Evolutionary conservation across 1,140 invertebrate genomes (phyloP).

Genomic region (Hestina assimilis): DNA sequence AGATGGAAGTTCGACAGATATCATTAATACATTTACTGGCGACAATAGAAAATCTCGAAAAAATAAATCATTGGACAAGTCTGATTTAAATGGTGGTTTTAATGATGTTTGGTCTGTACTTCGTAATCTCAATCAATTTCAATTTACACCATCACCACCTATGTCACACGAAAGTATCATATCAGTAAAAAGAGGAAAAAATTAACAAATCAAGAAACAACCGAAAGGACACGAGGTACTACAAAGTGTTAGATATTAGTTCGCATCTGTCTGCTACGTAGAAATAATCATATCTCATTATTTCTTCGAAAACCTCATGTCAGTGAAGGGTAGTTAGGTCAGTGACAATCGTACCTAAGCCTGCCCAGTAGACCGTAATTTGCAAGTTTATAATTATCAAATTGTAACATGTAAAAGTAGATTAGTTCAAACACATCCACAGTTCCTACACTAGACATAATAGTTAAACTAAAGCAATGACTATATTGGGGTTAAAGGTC

Average conservation of each 20-base stretch:
- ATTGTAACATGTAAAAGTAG: too few relatives aligned
- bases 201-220: slow-evolving; percentile 27
- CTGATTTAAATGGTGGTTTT: slow-evolving; percentile 24
- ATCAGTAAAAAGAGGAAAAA: slow-evolving; percentile 28
- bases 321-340: too few relatives aligned
- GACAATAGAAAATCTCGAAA: slow-evolving; percentile 34
- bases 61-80: slow-evolving; percentile 19
- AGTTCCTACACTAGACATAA: too few relatives aligned
- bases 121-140: slow-evolving; percentile 57
- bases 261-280: too few relatives aligned
- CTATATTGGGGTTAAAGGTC: too few relatives aligned
- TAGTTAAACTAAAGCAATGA: too few relatives aligned
- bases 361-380: too few relatives aligned
- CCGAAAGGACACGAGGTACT: slow-evolving; percentile 44
- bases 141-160: slow-evolving; percentile 51
- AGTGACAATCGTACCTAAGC: too few relatives aligned
- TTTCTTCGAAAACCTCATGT: too few relatives aligned
- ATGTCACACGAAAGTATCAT: slow-evolving; percentile 46
- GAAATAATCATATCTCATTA: too few relatives aligned
- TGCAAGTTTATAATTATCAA: too few relatives aligned
- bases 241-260: background rate
- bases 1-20: slow-evolving; percentile 52
- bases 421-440: too few relatives aligned
- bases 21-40: slow-evolving; percentile 42
- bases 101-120: slow-evolving; percentile 63